Evolutionary conservation across 1,140 invertebrate genomes (phyloP), one percentile per base, ranked within the genome.

Genomic region (Eupristina koningsbergeri): DNA sequence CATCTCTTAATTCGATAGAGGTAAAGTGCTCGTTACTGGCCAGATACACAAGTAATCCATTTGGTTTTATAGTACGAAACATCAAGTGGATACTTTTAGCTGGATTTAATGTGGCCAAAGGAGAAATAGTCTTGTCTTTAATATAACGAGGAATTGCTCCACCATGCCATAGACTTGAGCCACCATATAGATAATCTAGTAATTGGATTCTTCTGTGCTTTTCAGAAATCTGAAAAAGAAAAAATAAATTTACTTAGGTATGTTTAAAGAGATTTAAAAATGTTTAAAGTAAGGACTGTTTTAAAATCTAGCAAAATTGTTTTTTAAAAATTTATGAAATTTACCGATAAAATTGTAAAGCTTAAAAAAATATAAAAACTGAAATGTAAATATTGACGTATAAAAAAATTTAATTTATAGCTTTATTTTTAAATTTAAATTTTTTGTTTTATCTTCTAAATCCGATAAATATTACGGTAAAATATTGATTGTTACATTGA

Each of bases 11-110:
- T 93, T 97, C 95, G 74, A 98, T 90, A 3, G 96, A 94, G 26
- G 97, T 98, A 88, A 95, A 98, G 91, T 98, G 96, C 89, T 97
- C 96, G 88, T 97, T 97, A 8, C 96, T 97, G 0, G 96, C 96
- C 0, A 96, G 94, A 88, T 97, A 96, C 80, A 98, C 93, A 5
- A 99, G 89, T 19, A 98, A 92, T 15, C 97, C 97, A 88, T 96
- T 94, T 53, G 93, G 92, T 88, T 94, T 94, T 1, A 95, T 93
- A 0, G 97, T 98, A 87, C 96, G 94, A 88, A 98, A 98, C 84
- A 95, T 93, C n/a, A 99, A 92, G 69, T 96, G 95, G 1, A 98
- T 92, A 19, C 93, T 94, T 90, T 98, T 98, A 0, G 94, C 93
- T 0, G 94, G 92, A 69, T 89, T 90, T 63, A 90, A 90, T 47